Conservation (phyloP, 2,888 invertebrate genomes). For the Sphaerophoria rueppellii region DNA sequence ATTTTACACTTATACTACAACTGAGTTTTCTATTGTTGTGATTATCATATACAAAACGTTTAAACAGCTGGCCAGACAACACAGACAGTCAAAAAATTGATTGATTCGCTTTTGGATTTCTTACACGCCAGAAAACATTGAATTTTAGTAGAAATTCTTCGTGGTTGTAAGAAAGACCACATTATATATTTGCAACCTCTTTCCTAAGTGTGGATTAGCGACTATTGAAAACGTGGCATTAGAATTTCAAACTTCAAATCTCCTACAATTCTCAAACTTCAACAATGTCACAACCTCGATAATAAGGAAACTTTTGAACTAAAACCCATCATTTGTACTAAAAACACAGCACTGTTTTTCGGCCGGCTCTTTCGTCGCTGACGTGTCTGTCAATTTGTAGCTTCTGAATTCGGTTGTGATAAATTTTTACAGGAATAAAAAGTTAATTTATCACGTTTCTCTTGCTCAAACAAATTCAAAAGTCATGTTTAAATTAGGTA, state of each 20-base stretch:
- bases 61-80: no score
- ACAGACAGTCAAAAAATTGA: no score
- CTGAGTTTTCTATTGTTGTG: no score
- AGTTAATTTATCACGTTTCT: slow-evolving; percentile 20
- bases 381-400: slow-evolving; percentile 79
- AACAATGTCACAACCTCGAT: rapidly evolving
- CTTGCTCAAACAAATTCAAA: slow-evolving; percentile 8
- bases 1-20: no score
- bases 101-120: no score
- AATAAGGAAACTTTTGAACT: slow-evolving; percentile 37
- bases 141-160: no score
- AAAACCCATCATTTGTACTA: slow-evolving; percentile 26
- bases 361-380: slow-evolving; percentile 76
- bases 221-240: not conserved
- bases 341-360: slow-evolving; percentile 42
- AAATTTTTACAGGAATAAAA: slow-evolving; percentile 74
- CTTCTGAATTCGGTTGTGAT: slow-evolving; percentile 68
- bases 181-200: no score
- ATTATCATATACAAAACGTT: no score
- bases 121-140: no score
- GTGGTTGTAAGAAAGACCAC: no score
- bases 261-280: not conserved
- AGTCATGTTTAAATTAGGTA: slow-evolving; percentile 75
- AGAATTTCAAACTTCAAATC: not conserved
- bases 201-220: no score